Conservation (phyloP, 2,797 vertebrate species). For the Mus spretus region DNA sequence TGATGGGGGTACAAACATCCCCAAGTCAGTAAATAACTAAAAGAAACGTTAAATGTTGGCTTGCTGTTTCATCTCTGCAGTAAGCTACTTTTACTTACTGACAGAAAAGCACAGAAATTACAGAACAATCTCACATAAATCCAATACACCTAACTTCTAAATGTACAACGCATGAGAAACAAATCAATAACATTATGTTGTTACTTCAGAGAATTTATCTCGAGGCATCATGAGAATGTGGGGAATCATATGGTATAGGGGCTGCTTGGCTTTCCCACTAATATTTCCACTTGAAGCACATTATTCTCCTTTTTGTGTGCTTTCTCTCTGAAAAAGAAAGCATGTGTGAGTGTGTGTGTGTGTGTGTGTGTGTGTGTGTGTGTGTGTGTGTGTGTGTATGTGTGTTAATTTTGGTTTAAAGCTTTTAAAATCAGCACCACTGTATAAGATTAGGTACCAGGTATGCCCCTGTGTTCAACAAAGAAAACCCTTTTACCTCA, state of each 20-base stretch:
- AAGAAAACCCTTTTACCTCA: neutral
- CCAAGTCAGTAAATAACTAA: neutral
- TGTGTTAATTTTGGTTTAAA: neutral
- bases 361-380: too few species aligned
- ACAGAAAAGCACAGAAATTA: neutral
- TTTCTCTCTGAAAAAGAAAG: neutral
- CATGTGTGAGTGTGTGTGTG: too few species aligned
- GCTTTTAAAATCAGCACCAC: neutral
- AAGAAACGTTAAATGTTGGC: neutral
- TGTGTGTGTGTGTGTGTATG: too few species aligned
- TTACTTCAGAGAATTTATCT: neutral
- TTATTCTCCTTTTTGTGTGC: neutral
- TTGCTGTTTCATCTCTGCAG: neutral
- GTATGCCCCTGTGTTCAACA: neutral
- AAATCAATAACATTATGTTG: neutral
- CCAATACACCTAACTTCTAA: neutral
- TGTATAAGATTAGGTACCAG: neutral
- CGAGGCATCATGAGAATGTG: neutral
- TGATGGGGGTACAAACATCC: neutral
- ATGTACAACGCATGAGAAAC: neutral
- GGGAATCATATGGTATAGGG: neutral
- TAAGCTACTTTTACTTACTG: neutral
- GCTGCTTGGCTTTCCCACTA: neutral
- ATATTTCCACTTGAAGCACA: neutral
- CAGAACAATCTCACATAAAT: slow-evolving; percentile 10